Evolutionary conservation across 2,113 vertebrate genomes (phyloP), one percentile per base, ranked within the genome.

Genomic region (Python bivittatus): DNA sequence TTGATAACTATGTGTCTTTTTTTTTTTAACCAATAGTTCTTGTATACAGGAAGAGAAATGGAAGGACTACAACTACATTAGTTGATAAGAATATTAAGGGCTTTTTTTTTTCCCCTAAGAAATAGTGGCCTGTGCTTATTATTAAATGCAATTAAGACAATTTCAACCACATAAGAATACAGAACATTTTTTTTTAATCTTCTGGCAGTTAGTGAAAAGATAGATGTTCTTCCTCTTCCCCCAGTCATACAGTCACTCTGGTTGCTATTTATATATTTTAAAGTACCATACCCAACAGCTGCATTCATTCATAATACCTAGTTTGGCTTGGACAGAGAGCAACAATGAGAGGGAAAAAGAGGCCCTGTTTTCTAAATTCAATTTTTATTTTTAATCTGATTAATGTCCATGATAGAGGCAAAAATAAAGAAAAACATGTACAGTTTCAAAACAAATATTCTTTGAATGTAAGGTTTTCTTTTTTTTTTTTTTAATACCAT

Each of bases 51-150:
- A 48, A 48, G 48, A 48, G 85, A 94, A 38, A 93, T 92, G 27
- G 93, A 88, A 83, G 94, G 72, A 95, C 72, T 4, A 12, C 88
- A 95, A 89, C 90, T 61, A 94, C 33, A 94, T 96, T 94, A 96
- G 93, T 3, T 0, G 88, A 57, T 96, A 94, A 92, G 72, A 93
- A 88, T 57, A 56, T 48, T 86, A 93, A 33, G 52, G 95, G 92
- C 95, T 91, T 0, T 95, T 96, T 96, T 97, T 96, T 97, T 96
- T n/a, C 91, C 89, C 93, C 93, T 94, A n/a, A n/a, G n/a, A n/a
- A 44, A 48, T 48, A 48, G 86, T 95, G 92, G 89, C 57, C n/a
- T 88, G 84, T 33, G 96, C 61, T 95, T 93, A 93, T 86, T 91
- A 95, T 87, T 42, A 52, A 89, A 93, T 48, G 48, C 0, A 48